phyloP scores from a whole-genome alignment of 2,797 vertebrate genomes.

The Sebastes melanostomus region DNA sequence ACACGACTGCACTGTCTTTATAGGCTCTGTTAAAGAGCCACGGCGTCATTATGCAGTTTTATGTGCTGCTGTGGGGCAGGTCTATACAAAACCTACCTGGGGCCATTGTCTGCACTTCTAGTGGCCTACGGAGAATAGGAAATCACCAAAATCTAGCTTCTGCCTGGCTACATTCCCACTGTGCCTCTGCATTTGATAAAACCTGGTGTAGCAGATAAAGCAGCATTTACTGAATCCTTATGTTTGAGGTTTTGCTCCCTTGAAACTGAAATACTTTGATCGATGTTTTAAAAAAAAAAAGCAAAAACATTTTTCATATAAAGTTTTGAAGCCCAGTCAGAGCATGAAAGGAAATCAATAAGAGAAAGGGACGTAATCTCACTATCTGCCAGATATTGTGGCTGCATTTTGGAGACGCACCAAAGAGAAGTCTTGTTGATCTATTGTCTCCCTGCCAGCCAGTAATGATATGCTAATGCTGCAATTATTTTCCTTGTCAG shows the following conservation, averaged over 20 bases:
- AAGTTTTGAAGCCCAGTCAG: constrained; percentile 4
- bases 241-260: background rate
- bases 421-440: constrained; percentile 39
- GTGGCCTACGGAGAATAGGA: background rate
- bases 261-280: constrained; percentile 8
- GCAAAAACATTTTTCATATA: background rate
- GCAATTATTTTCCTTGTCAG: constrained; percentile 55
- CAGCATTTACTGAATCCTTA: background rate
- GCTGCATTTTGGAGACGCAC: constrained; percentile 43
- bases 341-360: constrained; percentile 26
- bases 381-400: constrained; percentile 27
- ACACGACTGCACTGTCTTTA: constrained; percentile 27
- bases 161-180: background rate
- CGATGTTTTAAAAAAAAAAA: background rate
- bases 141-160: background rate
- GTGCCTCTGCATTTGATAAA: constrained; percentile 14
- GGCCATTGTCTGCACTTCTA: background rate
- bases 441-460: constrained; percentile 41
- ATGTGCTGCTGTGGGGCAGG: constrained; percentile 18
- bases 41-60: constrained; percentile 24
- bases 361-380: constrained; percentile 7
- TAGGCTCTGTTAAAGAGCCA: constrained; percentile 37
- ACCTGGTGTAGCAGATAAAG: constrained; percentile 3
- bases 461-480: constrained; percentile 58
- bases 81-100: constrained; percentile 20